Evolutionary conservation across 2,113 vertebrate species (phyloP), one percentile per base, ranked within the genome.

Genomic region (Macaca nemestrina): DNA sequence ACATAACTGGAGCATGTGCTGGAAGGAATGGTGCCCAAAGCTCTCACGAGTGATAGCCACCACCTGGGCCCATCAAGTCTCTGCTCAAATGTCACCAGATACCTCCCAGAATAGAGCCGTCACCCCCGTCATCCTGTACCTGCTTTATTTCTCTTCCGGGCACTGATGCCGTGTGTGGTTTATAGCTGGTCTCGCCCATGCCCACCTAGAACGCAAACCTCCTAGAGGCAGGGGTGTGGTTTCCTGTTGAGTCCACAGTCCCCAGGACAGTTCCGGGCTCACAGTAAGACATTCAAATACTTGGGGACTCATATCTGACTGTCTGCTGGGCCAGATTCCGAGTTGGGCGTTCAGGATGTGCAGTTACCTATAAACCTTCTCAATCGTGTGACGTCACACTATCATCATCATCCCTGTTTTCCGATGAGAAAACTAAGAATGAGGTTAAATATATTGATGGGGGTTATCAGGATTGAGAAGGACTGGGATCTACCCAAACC

Each of bases 121-220:
- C 80, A 35, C 6, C 43, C 57, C 8, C 48, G 12, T 32, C 76
- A 14, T 17, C 27, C 18, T 35, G 78, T 8, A 11, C 23, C 10
- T n/a, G 3, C 14, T 73, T 18, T 27, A 27, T 64, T 20, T 22
- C 76, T 55, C 79, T 52, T 48, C 88, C 43, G 61, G 25, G 13
- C 43, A 48, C 43, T 25, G 20, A 20, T 0, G 32, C 23, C 13
- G 0, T 2, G 3, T 16, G 1, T 64, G 38, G n/a, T 40, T 45
- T 18, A 8, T 10, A 11, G 35, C 20, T 0, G 1, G 18, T 14
- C 59, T 22, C 45, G 40, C 45, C 13, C 55, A 25, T 0, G 0
- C 6, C 9, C 43, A 23, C 45, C 45, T 2, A 22, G 43, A 32
- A 85, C 0, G 1, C 38, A 76, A 55, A 25, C 16, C 20, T 45